phyloP scores from a whole-genome alignment of 1,140 invertebrate species.

The Diploscapter pachys region DNA sequence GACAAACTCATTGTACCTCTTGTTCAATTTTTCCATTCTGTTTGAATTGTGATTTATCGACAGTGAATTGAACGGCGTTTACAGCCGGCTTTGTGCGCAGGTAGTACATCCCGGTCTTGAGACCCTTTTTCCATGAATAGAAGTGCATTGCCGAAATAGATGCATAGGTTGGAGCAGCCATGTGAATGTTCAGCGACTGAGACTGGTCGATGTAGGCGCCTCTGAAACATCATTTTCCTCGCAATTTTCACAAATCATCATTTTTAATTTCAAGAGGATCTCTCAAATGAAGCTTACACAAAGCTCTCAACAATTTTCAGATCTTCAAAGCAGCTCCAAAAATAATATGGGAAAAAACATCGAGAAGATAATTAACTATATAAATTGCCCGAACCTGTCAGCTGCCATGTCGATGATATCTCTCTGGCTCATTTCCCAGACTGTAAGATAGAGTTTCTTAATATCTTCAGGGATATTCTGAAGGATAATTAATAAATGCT shows the following conservation, averaged over 20 bases:
- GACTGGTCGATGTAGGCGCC: constrained; percentile 98
- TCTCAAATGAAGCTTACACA: too few relatives aligned
- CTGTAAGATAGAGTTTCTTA: constrained; percentile 90
- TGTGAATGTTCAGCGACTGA: constrained; percentile 93
- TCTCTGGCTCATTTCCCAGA: constrained; percentile 97
- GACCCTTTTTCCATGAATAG: constrained; percentile 88
- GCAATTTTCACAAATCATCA: too few relatives aligned
- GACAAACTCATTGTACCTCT: not conserved
- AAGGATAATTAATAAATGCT: not conserved
- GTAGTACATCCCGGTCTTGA: constrained; percentile 99
- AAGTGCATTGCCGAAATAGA: constrained; percentile 97
- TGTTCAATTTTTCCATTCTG: not conserved
- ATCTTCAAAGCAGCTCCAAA: too few relatives aligned
- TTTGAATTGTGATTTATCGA: constrained; percentile 73
- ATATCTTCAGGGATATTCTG: constrained; percentile 78
- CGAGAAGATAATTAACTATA: too few relatives aligned
- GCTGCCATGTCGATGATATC: constrained; percentile 92
- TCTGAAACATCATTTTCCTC: constrained; percentile 56
- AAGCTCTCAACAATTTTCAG: too few relatives aligned
- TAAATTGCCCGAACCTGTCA: constrained; percentile 64
- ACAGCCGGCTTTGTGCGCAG: constrained; percentile 91
- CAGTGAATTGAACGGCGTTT: constrained; percentile 93
- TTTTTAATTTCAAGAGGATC: too few relatives aligned
- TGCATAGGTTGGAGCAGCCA: constrained; percentile 85
- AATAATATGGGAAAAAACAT: too few relatives aligned